Conservation (phyloP, 2,888 invertebrate species). For the Ectobius pallidus region DNA sequence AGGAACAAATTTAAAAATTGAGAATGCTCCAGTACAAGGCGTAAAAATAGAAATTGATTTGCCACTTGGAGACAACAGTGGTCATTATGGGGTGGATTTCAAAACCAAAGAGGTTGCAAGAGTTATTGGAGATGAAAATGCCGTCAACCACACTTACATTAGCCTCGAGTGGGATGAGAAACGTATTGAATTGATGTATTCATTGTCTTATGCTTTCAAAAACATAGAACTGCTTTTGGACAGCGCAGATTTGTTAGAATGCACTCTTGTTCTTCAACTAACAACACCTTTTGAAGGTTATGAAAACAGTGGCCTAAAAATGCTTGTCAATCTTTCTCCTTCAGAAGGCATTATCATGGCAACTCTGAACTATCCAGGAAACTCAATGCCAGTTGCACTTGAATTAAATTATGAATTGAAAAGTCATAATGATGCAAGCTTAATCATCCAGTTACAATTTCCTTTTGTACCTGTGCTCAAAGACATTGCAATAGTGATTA, state of each 20-base stretch:
- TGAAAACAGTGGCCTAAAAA: slow-evolving; percentile 45
- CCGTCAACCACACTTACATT: slow-evolving; percentile 35
- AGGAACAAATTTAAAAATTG: slow-evolving; percentile 33
- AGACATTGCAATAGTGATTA: slow-evolving; percentile 43
- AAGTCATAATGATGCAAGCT: slow-evolving; percentile 45
- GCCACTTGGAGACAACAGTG: slow-evolving; percentile 36
- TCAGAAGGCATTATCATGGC: slow-evolving; percentile 45
- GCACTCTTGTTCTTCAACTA: slow-evolving; percentile 42
- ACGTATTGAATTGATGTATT: slow-evolving; percentile 45
- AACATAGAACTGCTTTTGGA: neutral
- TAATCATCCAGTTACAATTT: slow-evolving; percentile 45
- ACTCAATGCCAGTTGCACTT: slow-evolving; percentile 42
- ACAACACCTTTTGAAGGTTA: slow-evolving; percentile 47
- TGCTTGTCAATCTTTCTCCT: slow-evolving; percentile 45
- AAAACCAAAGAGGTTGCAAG: slow-evolving; percentile 39
- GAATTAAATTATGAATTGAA: slow-evolving; percentile 48
- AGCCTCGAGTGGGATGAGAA: slow-evolving; percentile 45
- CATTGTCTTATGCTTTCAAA: slow-evolving; percentile 38
- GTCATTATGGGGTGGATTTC: slow-evolving; percentile 42
- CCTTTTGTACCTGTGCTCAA: slow-evolving; percentile 46
- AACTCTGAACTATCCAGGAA: slow-evolving; percentile 46
- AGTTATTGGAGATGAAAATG: slow-evolving; percentile 42
- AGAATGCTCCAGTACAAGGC: slow-evolving; percentile 31
- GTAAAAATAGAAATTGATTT: slow-evolving; percentile 39
- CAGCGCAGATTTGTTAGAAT: neutral